phyloP scores from a whole-genome alignment of 2,888 invertebrate species.

The Microctonus hyperodae region DNA sequence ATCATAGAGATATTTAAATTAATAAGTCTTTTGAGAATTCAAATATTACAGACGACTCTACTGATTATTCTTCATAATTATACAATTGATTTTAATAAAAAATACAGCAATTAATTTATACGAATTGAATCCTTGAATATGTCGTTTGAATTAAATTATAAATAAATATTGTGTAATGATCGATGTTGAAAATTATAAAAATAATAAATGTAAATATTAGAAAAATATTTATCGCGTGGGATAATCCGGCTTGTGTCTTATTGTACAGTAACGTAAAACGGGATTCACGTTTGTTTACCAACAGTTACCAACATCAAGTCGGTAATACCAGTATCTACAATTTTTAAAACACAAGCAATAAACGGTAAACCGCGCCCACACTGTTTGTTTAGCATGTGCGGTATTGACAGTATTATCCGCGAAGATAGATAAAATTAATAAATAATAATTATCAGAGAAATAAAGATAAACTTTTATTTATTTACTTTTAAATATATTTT shows the following conservation, averaged over 20 bases:
- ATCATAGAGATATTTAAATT: neutral
- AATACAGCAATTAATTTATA: too few relatives aligned
- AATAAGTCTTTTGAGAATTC: neutral
- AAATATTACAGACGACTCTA: too few relatives aligned
- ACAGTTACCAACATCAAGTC: neutral
- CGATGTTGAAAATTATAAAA: too few relatives aligned
- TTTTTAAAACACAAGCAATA: neutral
- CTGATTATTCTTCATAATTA: too few relatives aligned
- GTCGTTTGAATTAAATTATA: too few relatives aligned
- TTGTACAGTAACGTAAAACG: neutral
- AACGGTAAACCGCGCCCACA: neutral
- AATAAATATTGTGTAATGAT: too few relatives aligned
- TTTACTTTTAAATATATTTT: slow-evolving; percentile 26
- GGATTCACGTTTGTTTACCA: neutral
- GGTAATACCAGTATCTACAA: neutral
- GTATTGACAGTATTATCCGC: neutral
- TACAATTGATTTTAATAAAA: too few relatives aligned
- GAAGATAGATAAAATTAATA: neutral
- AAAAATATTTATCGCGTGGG: neutral
- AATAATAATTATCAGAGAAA: neutral
- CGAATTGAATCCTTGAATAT: too few relatives aligned
- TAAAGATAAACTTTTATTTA: neutral
- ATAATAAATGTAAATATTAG: neutral
- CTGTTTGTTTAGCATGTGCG: neutral
- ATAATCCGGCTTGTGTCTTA: neutral